Conservation (phyloP, 2,888 invertebrate genomes). For the Oscheius sp. region DNA sequence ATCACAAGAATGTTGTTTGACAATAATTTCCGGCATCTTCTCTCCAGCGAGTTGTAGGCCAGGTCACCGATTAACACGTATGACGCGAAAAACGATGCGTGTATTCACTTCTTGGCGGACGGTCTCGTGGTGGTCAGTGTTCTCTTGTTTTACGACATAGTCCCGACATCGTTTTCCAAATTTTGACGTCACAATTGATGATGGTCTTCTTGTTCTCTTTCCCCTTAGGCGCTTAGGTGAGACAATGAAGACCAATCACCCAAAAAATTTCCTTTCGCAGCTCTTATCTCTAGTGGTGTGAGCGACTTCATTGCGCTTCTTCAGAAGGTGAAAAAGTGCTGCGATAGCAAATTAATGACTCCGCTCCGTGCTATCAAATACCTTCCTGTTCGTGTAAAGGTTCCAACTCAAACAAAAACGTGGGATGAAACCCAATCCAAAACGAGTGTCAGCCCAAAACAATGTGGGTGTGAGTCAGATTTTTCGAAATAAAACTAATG, state of each 20-base stretch:
- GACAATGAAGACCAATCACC: no score
- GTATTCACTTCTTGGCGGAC: neutral
- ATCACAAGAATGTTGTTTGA: neutral
- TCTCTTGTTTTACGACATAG: neutral
- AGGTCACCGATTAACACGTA: neutral
- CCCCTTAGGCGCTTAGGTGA: no score
- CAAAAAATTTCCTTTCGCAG: neutral
- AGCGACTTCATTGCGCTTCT: neutral
- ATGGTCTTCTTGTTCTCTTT: no score
- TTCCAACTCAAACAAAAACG: no score
- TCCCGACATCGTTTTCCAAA: neutral
- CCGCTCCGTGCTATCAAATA: neutral
- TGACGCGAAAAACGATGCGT: neutral
- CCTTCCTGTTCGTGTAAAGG: no score
- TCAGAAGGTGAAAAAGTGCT: neutral
- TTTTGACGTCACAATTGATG: neutral
- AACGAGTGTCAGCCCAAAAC: neutral
- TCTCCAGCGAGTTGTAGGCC: slow-evolving; percentile 1
- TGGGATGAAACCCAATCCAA: no score
- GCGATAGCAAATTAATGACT: neutral
- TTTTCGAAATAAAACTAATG: neutral
- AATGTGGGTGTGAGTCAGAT: neutral
- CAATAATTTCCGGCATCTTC: slow-evolving; percentile 10
- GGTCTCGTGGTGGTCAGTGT: slow-evolving; percentile 4
- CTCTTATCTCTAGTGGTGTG: slow-evolving; percentile 11